Evolutionary conservation across 2,113 vertebrate species (phyloP).

Genomic region (Dipodomys spectabilis): DNA sequence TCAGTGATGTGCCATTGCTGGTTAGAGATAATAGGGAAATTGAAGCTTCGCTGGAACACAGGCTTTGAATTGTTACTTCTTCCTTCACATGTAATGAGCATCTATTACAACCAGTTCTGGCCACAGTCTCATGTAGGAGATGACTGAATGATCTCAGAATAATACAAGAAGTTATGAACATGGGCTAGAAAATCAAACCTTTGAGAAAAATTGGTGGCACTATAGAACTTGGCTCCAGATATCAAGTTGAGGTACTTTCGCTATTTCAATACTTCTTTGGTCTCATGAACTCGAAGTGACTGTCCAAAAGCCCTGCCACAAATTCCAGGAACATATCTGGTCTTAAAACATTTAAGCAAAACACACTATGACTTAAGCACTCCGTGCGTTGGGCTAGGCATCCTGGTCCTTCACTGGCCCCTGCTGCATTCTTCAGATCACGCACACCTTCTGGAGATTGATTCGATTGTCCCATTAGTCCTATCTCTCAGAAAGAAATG

Average conservation of each 20-base stretch:
- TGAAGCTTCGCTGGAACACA: not conserved
- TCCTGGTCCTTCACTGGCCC: not conserved
- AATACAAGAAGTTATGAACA: not conserved
- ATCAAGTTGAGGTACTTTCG: not conserved
- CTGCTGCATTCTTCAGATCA: not conserved
- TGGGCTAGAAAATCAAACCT: not conserved
- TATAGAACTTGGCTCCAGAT: not conserved
- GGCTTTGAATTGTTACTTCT: not conserved
- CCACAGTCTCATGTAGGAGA: not conserved
- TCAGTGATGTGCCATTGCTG: not conserved
- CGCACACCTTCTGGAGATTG: not conserved
- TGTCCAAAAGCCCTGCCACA: not conserved
- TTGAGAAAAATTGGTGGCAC: not conserved
- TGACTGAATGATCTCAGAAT: accelerated
- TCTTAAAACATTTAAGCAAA: not conserved
- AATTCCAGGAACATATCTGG: not conserved
- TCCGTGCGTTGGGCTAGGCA: accelerated
- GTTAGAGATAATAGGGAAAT: too few species aligned
- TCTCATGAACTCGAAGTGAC: not conserved
- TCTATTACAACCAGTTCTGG: not conserved
- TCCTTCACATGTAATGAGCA: not conserved
- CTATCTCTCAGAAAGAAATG: not conserved
- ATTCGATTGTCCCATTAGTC: not conserved
- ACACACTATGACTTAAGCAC: not conserved
- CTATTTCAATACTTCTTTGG: not conserved